Evolutionary conservation across 2,113 vertebrate genomes (phyloP).

Genomic region (Halcyon senegalensis): DNA sequence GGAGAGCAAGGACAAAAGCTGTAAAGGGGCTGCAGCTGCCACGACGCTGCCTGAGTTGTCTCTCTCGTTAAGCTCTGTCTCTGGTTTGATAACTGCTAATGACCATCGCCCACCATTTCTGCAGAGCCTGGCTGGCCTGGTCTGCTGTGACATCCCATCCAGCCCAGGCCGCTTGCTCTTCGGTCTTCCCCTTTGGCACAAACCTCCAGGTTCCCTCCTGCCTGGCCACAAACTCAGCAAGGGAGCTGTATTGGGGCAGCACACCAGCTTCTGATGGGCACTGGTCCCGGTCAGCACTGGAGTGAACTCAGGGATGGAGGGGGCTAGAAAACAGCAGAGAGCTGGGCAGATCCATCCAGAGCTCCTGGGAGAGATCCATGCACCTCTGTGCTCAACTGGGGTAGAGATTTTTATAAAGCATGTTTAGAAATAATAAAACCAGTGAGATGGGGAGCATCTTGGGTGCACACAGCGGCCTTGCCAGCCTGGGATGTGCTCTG

Average conservation of each 20-base stretch:
- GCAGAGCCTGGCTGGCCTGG: neutral
- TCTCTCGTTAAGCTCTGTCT: fast-evolving
- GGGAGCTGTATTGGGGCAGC: fast-evolving
- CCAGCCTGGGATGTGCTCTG: fast-evolving
- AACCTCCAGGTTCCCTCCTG: neutral
- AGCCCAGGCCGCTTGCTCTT: too few relatives aligned
- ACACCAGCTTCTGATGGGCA: fast-evolving
- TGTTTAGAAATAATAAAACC: fast-evolving
- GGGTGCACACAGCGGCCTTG: neutral
- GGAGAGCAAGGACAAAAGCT: neutral
- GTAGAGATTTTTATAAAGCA: too few relatives aligned
- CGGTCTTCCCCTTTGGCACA: neutral
- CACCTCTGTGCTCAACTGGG: neutral
- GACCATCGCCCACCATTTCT: fast-evolving
- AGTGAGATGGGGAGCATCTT: fast-evolving
- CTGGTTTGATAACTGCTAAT: neutral
- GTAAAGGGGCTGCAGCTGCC: neutral
- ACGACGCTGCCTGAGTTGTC: neutral
- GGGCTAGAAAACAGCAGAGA: fast-evolving
- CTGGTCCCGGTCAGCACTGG: neutral
- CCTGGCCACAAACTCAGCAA: neutral
- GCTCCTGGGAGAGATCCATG: fast-evolving
- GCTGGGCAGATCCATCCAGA: fast-evolving
- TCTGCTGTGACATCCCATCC: neutral
- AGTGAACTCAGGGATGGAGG: fast-evolving